Conservation (phyloP, 2,797 vertebrate genomes). For the Acropternis orthonyx region DNA sequence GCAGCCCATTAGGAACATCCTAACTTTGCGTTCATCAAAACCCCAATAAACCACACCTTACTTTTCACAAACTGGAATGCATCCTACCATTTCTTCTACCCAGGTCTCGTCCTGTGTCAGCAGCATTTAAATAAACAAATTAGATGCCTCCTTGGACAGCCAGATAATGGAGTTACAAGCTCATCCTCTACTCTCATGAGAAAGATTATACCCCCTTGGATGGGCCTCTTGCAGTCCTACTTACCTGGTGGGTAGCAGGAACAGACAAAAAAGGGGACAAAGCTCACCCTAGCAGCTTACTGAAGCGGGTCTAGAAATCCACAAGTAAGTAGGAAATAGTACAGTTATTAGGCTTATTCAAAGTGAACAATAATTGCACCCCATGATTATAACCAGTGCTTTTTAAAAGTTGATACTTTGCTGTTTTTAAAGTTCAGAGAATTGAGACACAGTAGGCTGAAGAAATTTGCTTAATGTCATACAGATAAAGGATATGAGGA, state of each 20-base stretch:
- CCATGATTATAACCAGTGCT: background rate
- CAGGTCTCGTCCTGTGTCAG: background rate
- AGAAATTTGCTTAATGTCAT: background rate
- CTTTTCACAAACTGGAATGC: background rate
- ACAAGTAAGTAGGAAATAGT: background rate
- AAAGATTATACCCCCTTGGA: background rate
- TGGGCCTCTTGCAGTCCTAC: background rate
- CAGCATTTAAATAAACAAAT: conserved; percentile 22
- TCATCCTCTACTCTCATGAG: background rate
- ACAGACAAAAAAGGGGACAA: background rate
- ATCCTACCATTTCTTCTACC: background rate
- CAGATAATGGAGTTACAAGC: conserved; percentile 11
- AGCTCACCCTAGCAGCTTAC: background rate
- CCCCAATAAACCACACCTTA: background rate
- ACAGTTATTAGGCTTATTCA: background rate
- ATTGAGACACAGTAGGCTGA: background rate
- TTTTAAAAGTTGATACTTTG: background rate
- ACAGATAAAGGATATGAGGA: background rate
- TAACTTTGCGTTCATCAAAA: background rate
- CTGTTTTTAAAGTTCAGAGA: background rate
- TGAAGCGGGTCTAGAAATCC: background rate
- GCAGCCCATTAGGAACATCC: background rate
- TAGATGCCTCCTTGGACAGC: background rate
- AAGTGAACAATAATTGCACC: background rate
- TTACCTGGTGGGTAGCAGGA: background rate